Conservation (phyloP, 2,113 vertebrate genomes). For the Leuciscus idus region DNA sequence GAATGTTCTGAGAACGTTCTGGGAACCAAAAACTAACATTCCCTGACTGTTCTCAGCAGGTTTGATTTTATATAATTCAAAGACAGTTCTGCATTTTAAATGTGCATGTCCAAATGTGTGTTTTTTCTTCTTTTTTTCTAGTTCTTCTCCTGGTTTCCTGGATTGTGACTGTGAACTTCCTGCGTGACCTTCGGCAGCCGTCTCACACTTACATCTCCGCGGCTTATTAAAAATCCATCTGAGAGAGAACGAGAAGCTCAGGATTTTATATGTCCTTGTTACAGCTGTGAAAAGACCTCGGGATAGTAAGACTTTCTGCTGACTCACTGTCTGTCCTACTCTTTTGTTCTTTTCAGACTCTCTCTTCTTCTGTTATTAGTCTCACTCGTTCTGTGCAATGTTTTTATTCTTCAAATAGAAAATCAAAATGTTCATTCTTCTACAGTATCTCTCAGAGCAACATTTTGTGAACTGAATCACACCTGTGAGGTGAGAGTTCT, state of each 20-base stretch:
- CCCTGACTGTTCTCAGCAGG: not conserved
- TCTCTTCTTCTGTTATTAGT: not conserved
- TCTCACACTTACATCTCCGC: not conserved
- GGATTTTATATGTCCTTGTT: conserved; percentile 26
- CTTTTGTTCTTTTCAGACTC: conserved; percentile 16
- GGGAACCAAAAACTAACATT: too few relatives aligned
- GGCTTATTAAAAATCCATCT: conserved; percentile 26
- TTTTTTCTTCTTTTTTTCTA: not conserved
- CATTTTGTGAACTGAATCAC: not conserved
- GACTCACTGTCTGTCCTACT: conserved; percentile 38
- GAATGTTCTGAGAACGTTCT: not conserved
- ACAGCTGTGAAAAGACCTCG: conserved; percentile 15
- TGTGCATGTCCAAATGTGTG: not conserved
- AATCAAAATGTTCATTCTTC: not conserved
- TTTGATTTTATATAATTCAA: not conserved
- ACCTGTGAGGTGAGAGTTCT: not conserved
- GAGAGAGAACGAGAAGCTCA: not conserved
- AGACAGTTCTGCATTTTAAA: not conserved
- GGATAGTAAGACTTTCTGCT: conserved; percentile 52
- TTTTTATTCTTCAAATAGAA: not conserved
- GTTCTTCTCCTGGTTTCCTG: not conserved
- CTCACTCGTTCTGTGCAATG: not conserved
- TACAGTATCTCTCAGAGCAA: not conserved
- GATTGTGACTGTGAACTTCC: not conserved
- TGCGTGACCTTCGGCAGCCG: not conserved